Base-by-base conservation (phyloP, 2,113 vertebrate species). In the Entomyzon cyanotis region DNA sequence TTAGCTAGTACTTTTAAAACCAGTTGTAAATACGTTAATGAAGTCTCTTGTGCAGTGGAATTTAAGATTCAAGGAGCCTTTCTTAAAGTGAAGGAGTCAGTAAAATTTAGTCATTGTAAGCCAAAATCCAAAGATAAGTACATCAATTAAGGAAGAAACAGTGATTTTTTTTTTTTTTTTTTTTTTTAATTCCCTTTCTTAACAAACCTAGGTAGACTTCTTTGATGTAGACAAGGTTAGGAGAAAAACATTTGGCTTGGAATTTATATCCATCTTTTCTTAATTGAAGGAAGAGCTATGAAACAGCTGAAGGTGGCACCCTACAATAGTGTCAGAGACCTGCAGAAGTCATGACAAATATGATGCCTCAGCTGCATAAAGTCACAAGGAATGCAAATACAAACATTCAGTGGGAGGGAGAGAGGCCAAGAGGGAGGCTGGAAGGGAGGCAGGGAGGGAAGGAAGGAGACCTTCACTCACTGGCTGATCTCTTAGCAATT, bases 101-200 rank as follows among this genome's bases (percentile, higher is more conserved):
- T 55, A 64, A 53, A 90, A 74, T 87, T 87, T 73, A 60, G 58
- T 49, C 12, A 64, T 14, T 60, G 15, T 60, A 91, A 94, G 31
- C 12, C 39, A 87, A 87, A 96, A 87, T 81, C 30, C 33, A 71
- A 78, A 84, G 39, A 87, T 8, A 25, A 91, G 15, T 70, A 44
- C 1, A 2, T 60, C 44, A 71, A 3, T 59, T 78, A 47, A 75
- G 31, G 20, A 75, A 8, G 22, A 87, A 91, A 71, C 2, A 39
- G 10, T 44, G 60, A 19, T 55, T 93, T 93, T 93, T 94, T 93
- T 94, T 81, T 50, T 84, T n/a, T n/a, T n/a, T 55, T 93, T 93
- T 93, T 94, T 93, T 94, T 81, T 50, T 84, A 67, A 55, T 92
- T 13, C 5, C 52, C 25, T 53, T 90, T 90, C 62, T 80, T 70